Evolutionary conservation across 2,888 invertebrate species (phyloP).

Genomic region (Tuberolachnus salignus): DNA sequence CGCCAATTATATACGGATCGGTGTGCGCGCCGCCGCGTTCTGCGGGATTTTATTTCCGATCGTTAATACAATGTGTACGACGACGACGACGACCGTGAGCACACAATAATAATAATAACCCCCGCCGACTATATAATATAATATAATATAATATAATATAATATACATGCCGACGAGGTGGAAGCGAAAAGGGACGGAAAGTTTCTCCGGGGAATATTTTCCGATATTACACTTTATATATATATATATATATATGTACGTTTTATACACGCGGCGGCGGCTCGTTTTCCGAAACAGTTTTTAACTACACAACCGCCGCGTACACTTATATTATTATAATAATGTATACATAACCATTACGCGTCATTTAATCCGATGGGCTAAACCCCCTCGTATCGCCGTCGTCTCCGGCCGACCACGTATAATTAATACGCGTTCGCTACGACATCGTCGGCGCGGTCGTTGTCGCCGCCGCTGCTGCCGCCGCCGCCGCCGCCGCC

Average conservation of each 20-base stretch:
- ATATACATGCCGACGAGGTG: neutral
- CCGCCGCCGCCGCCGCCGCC: too few species aligned
- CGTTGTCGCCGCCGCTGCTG: neutral
- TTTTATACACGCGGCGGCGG: neutral
- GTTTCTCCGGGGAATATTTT: constrained; percentile 49
- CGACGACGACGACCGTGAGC: constrained; percentile 13
- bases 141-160: constrained; percentile 32
- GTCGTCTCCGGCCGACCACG: neutral
- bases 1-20: constrained; percentile 54
- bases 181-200: constrained; percentile 2
- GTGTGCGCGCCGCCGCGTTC: constrained; percentile 30
- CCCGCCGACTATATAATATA: constrained; percentile 5
- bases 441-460: neutral
- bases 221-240: neutral
- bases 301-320: constrained; percentile 27
- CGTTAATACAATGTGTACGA: constrained; percentile 47
- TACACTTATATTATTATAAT: constrained; percentile 1
- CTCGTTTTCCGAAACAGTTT: constrained; percentile 35
- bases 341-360: constrained; percentile 42
- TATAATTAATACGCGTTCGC: constrained; percentile 37
- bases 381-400: neutral
- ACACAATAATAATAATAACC: too few species aligned
- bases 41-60: constrained; percentile 55
- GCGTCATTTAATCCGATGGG: constrained; percentile 47
- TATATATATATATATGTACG: too few species aligned